Base-by-base conservation (phyloP, 2,888 invertebrate species). In the Drosophila prolongata region DNA sequence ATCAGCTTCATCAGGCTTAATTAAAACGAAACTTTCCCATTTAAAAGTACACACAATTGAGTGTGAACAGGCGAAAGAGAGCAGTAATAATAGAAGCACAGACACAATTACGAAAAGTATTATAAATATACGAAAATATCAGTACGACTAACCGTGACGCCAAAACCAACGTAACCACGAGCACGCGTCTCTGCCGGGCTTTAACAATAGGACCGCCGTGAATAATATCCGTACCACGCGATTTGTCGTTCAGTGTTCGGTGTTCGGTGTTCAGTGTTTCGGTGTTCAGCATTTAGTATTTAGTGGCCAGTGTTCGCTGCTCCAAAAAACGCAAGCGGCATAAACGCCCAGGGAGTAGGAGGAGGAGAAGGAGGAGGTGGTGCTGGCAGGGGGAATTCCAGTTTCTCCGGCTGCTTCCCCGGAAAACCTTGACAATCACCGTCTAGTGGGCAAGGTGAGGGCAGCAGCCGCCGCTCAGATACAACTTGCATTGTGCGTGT, bases 1-100 rank as follows among this genome's bases (percentile, higher is more conserved):
- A 88, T 85, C 85, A 85, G 88, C 86, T 83, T 86, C 86, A 85
- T 73, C 76, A 86, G 76, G 72, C 78, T 85, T 85, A 85, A 85
- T 85, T 85, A 85, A 85, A 80, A 82, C 80, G 80, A 73, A 86
- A 83, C 87, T 86, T 77, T 80, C 77, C 88, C 77, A 85, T 84
- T 87, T 61, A 56, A 61, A 70, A 79, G 72, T 76, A 86, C 75
- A 62, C 86, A 70, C 86, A 87, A 88, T 85, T 88, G 86, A 80
- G 77, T 86, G 80, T 67, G 83, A 83, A 73, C 62, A 61, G 65
- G 64, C 62, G 50, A 67, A 69, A 50, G 57, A 59, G 58, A 59
- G 61, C 75, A 34, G 50, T 55, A 56, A 74, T 60, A 66, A 68
- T 57, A 57, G 46, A 54, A 66, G 67, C 44, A n/a, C 46, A 35